Percentiles rank a stretch among this genome's conserved stretches.
phyloP scores from a whole-genome alignment of 1,140 invertebrate genomes.

The Argopecten irradians region DNA sequence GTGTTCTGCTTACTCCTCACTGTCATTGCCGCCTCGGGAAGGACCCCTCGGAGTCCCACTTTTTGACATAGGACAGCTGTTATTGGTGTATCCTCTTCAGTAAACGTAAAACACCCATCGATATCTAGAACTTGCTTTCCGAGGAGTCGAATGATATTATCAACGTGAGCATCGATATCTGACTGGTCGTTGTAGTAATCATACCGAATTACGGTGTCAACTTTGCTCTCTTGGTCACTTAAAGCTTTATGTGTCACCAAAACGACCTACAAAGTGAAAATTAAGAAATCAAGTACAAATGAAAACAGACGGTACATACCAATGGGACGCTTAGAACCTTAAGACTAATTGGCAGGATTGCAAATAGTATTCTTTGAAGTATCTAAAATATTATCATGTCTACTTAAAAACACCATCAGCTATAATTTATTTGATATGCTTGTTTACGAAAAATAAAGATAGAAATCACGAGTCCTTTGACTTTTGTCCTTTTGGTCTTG shows the following conservation, averaged over 20 bases:
- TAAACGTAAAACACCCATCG: background rate
- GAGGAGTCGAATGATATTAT: background rate
- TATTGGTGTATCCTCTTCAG: background rate
- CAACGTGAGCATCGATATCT: background rate
- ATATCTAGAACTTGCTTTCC: background rate
- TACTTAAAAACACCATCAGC: no score
- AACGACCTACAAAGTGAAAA: background rate
- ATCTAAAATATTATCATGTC: no score
- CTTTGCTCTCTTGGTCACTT: background rate
- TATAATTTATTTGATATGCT: no score
- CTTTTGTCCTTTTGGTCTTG: no score
- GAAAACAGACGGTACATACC: no score
- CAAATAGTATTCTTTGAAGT: no score
- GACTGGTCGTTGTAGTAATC: background rate
- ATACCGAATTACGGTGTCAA: background rate
- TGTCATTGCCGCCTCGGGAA: background rate
- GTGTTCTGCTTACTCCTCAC: background rate
- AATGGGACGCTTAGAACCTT: no score
- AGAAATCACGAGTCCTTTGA: no score
- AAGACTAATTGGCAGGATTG: no score
- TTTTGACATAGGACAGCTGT: background rate
- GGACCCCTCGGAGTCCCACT: background rate
- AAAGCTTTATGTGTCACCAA: background rate
- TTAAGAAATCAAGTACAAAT: no score
- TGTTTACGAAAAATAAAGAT: no score